Evolutionary conservation across 1,140 invertebrate genomes (phyloP).

Genomic region (Sminthurinus signatus): DNA sequence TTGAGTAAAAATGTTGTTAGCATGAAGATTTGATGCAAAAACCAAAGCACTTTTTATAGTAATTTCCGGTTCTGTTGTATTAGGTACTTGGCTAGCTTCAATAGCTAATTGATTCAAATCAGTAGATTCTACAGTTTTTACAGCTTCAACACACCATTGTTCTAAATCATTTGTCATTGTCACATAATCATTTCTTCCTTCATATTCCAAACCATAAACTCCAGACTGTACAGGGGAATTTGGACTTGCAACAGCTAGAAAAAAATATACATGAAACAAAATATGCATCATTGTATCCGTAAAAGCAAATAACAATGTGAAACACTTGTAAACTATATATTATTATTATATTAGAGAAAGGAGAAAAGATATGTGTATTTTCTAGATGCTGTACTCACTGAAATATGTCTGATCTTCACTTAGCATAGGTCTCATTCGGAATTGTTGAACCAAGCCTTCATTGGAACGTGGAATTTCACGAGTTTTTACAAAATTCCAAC

Average conservation of each 20-base stretch:
- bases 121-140: background rate
- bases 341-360: too few species aligned
- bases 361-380: background rate
- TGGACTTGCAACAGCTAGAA: slow-evolving; percentile 15
- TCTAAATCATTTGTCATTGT: slow-evolving; percentile 7
- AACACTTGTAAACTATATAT: background rate
- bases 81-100: slow-evolving; percentile 11
- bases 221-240: slow-evolving; percentile 5
- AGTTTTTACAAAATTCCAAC: slow-evolving; percentile 46
- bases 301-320: background rate
- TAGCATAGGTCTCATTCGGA: slow-evolving; percentile 15
- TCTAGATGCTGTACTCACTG: too few species aligned
- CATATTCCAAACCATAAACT: slow-evolving; percentile 23
- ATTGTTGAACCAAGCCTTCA: background rate
- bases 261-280: too few species aligned
- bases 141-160: slow-evolving; percentile 9
- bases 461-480: background rate
- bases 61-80: slow-evolving; percentile 17
- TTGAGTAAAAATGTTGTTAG: background rate
- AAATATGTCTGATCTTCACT: slow-evolving; percentile 18
- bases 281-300: too few species aligned
- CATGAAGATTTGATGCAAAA: background rate
- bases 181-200: slow-evolving; percentile 17
- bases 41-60: slow-evolving; percentile 8
- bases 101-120: background rate